phyloP scores from a whole-genome alignment of 2,888 invertebrate species.

The Apotomis turbidana region DNA sequence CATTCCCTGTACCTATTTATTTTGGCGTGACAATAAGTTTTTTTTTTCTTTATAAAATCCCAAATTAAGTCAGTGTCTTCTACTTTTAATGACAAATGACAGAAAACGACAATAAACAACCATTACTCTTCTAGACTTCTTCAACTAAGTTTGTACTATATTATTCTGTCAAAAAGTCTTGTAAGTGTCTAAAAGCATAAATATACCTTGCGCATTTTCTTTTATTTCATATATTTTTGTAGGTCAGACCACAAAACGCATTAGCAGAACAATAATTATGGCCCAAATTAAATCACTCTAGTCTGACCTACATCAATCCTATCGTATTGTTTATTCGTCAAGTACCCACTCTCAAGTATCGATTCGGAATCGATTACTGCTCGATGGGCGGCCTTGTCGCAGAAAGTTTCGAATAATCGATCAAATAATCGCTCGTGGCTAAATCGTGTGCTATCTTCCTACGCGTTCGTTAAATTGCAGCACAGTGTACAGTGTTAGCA shows the following conservation, averaged over 20 bases:
- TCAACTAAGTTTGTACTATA: too few relatives aligned
- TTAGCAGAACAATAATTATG: slow-evolving; percentile 31
- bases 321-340: slow-evolving; percentile 59
- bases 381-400: slow-evolving; percentile 56
- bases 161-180: too few relatives aligned
- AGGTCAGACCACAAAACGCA: slow-evolving; percentile 14
- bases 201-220: neutral
- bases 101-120: too few relatives aligned
- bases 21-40: too few relatives aligned
- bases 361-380: slow-evolving; percentile 53
- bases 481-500: slow-evolving; percentile 4
- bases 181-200: too few relatives aligned
- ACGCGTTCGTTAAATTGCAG: slow-evolving; percentile 29
- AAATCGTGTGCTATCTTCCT: slow-evolving; percentile 31
- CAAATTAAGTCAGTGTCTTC: too few relatives aligned
- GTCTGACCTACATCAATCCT: slow-evolving; percentile 61
- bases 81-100: too few relatives aligned
- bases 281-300: slow-evolving; percentile 33
- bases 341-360: slow-evolving; percentile 42
- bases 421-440: slow-evolving; percentile 39
- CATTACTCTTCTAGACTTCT: too few relatives aligned
- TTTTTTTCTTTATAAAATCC: too few relatives aligned
- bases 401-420: slow-evolving; percentile 60
- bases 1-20: too few relatives aligned
- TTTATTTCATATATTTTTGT: neutral